Percentiles rank a stretch among this genome's conserved stretches.
Conservation (phyloP, 2,888 invertebrate species). For the Drosophila borborema region DNA sequence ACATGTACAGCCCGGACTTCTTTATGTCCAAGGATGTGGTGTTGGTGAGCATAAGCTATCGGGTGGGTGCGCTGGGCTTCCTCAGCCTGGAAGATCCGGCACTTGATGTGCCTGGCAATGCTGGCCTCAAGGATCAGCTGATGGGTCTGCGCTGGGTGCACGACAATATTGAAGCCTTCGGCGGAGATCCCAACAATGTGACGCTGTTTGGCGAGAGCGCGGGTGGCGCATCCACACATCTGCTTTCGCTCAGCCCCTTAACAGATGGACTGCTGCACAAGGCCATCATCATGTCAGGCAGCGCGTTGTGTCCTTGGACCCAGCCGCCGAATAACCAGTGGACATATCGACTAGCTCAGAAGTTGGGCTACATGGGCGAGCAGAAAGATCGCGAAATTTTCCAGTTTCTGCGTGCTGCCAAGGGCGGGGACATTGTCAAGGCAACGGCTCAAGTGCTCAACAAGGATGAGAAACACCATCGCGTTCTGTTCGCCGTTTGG, state of each 20-base stretch:
- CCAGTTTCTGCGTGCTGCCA: constrained; percentile 74
- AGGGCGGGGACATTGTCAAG: constrained; percentile 76
- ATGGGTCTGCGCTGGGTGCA: constrained; percentile 86
- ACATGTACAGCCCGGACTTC: constrained; percentile 85
- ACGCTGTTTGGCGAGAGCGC: constrained; percentile 87
- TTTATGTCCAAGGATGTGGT: constrained; percentile 86
- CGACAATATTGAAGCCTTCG: constrained; percentile 85
- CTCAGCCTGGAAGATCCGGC: constrained; percentile 85
- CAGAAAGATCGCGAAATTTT: constrained; percentile 82
- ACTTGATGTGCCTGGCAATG: constrained; percentile 86
- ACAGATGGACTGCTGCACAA: constrained; percentile 84
- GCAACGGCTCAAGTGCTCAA: constrained; percentile 71
- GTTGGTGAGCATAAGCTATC: constrained; percentile 85
- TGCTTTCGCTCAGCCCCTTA: constrained; percentile 85
- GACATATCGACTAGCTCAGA: constrained; percentile 80
- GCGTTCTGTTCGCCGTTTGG: constrained; percentile 82
- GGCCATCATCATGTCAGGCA: constrained; percentile 83
- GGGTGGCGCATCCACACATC: constrained; percentile 85
- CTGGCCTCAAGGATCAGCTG: constrained; percentile 86
- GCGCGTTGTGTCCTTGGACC: constrained; percentile 81
- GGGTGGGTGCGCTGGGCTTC: constrained; percentile 86
- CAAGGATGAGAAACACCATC: constrained; percentile 79
- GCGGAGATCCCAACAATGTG: constrained; percentile 86
- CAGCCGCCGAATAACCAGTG: constrained; percentile 68
- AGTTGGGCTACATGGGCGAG: constrained; percentile 76